Conservation (phyloP, 2,113 vertebrate species). For the Ursus arctos region DNA sequence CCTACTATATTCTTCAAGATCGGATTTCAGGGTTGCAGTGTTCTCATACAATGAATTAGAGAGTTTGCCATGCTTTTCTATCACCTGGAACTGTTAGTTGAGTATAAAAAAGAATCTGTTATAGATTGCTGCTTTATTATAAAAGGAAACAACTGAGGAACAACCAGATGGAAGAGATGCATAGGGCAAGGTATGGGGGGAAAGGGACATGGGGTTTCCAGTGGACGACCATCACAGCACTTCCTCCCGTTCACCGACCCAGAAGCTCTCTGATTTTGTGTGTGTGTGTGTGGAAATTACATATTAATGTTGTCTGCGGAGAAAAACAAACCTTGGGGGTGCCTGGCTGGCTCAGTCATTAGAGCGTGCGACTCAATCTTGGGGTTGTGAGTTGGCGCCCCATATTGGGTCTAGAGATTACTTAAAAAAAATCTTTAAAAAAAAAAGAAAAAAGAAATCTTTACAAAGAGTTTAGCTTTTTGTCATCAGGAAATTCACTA, state of each 20-base stretch:
- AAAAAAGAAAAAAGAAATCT: background rate
- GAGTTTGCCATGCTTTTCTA: background rate
- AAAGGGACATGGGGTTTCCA: background rate
- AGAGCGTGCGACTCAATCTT: background rate
- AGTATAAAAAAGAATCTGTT: background rate
- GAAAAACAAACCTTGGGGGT: background rate
- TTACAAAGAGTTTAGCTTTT: background rate
- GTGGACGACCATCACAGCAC: background rate
- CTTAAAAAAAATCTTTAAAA: background rate
- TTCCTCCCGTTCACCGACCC: background rate
- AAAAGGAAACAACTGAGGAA: background rate
- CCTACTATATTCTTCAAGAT: background rate
- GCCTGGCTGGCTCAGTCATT: background rate
- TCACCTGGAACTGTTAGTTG: background rate
- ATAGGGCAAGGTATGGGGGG: background rate
- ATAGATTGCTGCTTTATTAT: background rate
- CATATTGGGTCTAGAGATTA: background rate
- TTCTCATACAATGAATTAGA: background rate
- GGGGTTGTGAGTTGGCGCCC: background rate
- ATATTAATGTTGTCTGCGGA: background rate
- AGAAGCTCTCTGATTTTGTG: background rate
- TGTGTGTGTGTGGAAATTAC: background rate
- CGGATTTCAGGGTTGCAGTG: background rate
- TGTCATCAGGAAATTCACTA: background rate
- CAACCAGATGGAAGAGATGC: background rate